Evolutionary conservation across 2,888 invertebrate genomes (phyloP), one percentile per base, ranked within the genome.

Genomic region (Perdita meconis): DNA sequence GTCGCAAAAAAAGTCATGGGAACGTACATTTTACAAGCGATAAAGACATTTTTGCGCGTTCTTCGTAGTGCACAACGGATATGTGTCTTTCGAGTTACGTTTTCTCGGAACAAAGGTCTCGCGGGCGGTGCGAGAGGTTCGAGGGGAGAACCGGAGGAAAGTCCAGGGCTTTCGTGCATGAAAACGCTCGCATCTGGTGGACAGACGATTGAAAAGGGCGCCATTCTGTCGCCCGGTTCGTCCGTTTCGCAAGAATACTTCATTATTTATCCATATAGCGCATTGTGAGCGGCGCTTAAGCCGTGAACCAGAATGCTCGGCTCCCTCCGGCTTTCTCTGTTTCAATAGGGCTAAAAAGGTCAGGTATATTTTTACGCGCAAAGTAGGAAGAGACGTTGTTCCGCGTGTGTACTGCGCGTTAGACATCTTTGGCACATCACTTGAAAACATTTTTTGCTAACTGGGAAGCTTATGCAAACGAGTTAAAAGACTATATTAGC

Each of bases 121-220:
- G 38, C 4, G n/a, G 24, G 4, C 13, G 24, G 47, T 50, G 51
- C 30, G 66, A 68, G 59, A 51, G 42, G 42, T 30, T 19, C 59
- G 55, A 44, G 50, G 66, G 63, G 42, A 51, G 38, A 24, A 13
- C 19, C 42, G 22, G 57, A n/a, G 61, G 61, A 74, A 73, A 66
- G 40, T 12, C 57, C 44, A 38, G 24, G 13, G 36, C 42, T 38
- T 74, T 34, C 30, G 38, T 47, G 44, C 53, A 63, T 60, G 75
- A 65, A 70, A 60, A 47, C 5, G 53, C 44, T 34, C 67, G 47
- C 84, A 84, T 82, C 85, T 82, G 85, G 84, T 63, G 51, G 64
- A 68, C 74, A 81, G 68, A 55, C 73, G 57, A 44, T 70, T 73
- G 72, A 70, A 78, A 81, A 73, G 66, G 73, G 72, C 38, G 22